Evolutionary conservation across 2,797 vertebrate genomes (phyloP), one percentile per base, ranked within the genome.

Genomic region (Rhabdomys pumilio): DNA sequence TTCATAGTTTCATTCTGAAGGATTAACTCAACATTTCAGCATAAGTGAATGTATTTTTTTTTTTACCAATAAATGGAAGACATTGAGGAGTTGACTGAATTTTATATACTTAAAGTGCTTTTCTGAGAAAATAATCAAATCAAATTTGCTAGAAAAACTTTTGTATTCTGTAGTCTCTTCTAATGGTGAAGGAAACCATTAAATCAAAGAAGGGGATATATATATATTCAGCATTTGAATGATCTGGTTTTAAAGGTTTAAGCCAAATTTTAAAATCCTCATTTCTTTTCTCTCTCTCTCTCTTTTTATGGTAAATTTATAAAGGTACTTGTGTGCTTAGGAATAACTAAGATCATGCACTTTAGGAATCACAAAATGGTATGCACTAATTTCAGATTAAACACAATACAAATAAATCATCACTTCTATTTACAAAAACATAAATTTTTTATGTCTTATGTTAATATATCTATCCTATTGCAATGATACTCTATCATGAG

Each of bases 131-230:
- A 75, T 26, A 29, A 34, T 1, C 61, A 59, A 86, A 47, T 94
- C n/a, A 14, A n/a, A 50, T 50, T 50, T 50, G 50, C 50, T 47
- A 72, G 10, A 80, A 82, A 93, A 55, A 20, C 3, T 31, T 88
- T 77, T 81, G 12, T 14, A 63, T 65, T 92, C 53, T 72, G 6
- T 41, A 85, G 3, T 92, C 4, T 84, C 19, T 47, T 67, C 3
- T 59, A 87, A 85, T 72, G 11, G 9, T 90, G 57, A 84, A 92
- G 3, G 9, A 90, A 65, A 69, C 79, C 44, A 92, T 3, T 17
- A 93, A 90, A 88, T 93, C 31, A 67, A 73, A 87, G 79, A 59
- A 90, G 79, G 5, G 61, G 1, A 91, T 19, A 87, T 6, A 91
- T 77, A 19, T 44, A 10, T 17, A 44, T 44, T 15, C 7, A 76